A percentile compares a stretch with the other conserved stretches of the same genome.
phyloP scores from a whole-genome alignment of 2,797 vertebrate species.

The Natrix natrix region DNA sequence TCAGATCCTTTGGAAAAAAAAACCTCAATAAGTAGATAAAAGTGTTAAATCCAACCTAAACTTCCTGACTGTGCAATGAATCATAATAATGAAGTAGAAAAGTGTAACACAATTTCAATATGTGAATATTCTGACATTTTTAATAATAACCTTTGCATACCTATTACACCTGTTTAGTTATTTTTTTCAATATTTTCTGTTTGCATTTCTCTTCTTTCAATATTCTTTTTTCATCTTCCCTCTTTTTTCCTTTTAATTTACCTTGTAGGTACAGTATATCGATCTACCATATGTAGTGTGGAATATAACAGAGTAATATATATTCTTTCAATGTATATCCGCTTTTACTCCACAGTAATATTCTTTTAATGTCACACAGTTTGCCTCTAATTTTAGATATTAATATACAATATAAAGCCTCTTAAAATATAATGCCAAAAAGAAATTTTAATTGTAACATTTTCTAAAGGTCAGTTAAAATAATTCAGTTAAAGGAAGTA shows the following conservation, averaged over 20 bases:
- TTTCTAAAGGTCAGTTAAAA: background rate
- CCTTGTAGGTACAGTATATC: background rate
- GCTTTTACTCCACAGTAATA: background rate
- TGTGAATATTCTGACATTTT: background rate
- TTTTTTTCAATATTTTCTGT: background rate
- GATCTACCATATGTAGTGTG: background rate
- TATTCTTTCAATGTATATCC: background rate
- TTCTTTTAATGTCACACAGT: background rate
- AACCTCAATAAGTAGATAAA: background rate
- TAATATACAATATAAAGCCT: background rate
- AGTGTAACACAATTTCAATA: background rate
- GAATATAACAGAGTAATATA: background rate
- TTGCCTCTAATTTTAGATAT: background rate
- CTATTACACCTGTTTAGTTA: background rate
- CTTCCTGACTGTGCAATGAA: background rate
- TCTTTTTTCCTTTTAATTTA: background rate
- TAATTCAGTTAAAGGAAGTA: background rate
- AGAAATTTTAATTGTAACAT: background rate
- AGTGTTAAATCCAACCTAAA: background rate
- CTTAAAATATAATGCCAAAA: background rate
- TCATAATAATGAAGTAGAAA: background rate
- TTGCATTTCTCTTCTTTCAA: background rate
- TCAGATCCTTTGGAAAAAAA: background rate
- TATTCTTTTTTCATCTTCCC: background rate
- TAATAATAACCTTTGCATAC: background rate